Evolutionary conservation across 2,888 invertebrate species (phyloP).

Genomic region (Tridacna gigas): DNA sequence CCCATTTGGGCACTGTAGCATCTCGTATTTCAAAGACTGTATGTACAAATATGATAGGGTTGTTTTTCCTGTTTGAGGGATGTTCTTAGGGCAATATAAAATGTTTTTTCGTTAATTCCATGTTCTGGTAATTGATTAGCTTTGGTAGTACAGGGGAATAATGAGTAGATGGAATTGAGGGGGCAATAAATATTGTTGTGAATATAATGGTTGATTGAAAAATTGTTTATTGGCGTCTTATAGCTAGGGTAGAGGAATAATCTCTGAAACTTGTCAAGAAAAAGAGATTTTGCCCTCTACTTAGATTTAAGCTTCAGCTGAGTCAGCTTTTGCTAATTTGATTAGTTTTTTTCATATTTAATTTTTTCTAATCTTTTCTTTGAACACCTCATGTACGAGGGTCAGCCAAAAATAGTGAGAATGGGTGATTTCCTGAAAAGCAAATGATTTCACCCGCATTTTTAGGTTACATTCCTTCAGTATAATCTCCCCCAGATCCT

Average conservation of each 20-base stretch:
- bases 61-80: conserved; percentile 19
- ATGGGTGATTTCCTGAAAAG: too few relatives aligned
- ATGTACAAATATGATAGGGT: conserved; percentile 13
- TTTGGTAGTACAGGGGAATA: conserved; percentile 9
- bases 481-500: too few relatives aligned
- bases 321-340: too few relatives aligned
- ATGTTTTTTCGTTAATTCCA: conserved; percentile 27
- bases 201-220: conserved; percentile 31
- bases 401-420: too few relatives aligned
- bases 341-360: too few relatives aligned
- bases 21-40: conserved; percentile 25
- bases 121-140: conserved; percentile 23
- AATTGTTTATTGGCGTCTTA: conserved; percentile 24
- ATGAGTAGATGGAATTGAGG: conserved; percentile 26
- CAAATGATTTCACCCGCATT: too few relatives aligned
- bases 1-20: conserved; percentile 41
- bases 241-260: not conserved
- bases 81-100: conserved; percentile 15
- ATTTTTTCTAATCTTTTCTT: too few relatives aligned
- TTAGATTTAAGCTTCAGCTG: too few relatives aligned
- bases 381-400: too few relatives aligned
- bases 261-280: not conserved
- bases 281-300: not conserved
- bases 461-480: too few relatives aligned
- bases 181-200: conserved; percentile 24